A percentile compares a stretch with the other conserved stretches of the same genome.
These are phyloP conservation scores for Papilio xuthus DNA, from an alignment of 1,140 invertebrate species.

Conservation along the genomic window DNA sequence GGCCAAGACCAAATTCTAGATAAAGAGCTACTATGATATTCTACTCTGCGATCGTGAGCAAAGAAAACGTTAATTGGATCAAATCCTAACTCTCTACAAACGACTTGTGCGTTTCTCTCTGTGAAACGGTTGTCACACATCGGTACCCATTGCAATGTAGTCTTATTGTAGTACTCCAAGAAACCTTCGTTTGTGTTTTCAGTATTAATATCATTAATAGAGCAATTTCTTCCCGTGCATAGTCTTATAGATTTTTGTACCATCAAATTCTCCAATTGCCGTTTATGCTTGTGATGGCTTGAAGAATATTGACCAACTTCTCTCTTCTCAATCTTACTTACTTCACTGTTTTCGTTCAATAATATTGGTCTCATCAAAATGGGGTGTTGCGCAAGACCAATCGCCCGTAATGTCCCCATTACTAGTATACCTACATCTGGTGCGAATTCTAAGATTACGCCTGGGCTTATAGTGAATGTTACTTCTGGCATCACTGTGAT, in stretches of 20 bases:
- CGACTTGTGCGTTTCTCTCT: constrained; percentile 96
- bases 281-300: constrained; percentile 65
- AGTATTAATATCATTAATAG: constrained; percentile 77
- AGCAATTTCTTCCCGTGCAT: constrained; percentile 89
- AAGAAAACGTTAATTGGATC: constrained; percentile 94
- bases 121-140: constrained; percentile 98
- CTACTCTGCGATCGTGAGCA: constrained; percentile 89
- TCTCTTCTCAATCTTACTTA: constrained; percentile 71
- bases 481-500: constrained; percentile 97
- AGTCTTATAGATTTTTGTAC: constrained; percentile 85
- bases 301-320: constrained; percentile 61
- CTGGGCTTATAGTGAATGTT: constrained; percentile 93
- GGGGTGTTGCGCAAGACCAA: constrained; percentile 89
- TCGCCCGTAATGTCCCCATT: constrained; percentile 93
- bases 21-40: constrained; percentile 92
- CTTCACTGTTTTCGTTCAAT: constrained; percentile 67
- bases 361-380: constrained; percentile 91
- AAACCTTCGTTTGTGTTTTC: constrained; percentile 88
- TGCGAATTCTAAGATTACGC: constrained; percentile 96
- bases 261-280: constrained; percentile 80
- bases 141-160: constrained; percentile 97
- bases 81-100: constrained; percentile 96
- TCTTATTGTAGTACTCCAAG: constrained; percentile 96
- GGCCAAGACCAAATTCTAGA: constrained; percentile 96
- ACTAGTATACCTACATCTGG: constrained; percentile 99